Conservation (phyloP, 2,888 invertebrate genomes). For the Meta bourneti region DNA sequence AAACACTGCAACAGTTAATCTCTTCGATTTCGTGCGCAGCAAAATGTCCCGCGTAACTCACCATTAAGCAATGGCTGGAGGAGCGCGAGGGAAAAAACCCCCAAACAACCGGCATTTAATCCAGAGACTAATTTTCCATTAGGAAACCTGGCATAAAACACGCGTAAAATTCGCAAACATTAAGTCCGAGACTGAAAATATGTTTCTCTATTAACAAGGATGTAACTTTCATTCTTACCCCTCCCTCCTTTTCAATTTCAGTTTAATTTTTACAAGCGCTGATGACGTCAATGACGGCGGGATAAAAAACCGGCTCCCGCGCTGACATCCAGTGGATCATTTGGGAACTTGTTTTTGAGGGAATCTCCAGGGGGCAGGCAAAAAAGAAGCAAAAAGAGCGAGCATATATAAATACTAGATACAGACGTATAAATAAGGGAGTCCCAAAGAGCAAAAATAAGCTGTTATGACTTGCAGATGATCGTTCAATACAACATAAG, state of each 20-base stretch:
- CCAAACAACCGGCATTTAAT: constrained; percentile 62
- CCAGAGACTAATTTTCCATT: constrained; percentile 71
- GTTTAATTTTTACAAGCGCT: constrained; percentile 69
- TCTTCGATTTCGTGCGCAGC: constrained; percentile 53
- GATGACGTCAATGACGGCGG: constrained; percentile 28
- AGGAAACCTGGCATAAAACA: constrained; percentile 60
- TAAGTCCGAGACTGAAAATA: constrained; percentile 49
- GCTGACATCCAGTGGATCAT: constrained; percentile 46
- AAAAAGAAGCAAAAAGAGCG: neutral
- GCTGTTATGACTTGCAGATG: constrained; percentile 70
- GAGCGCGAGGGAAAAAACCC: constrained; percentile 1
- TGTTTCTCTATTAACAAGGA: constrained; percentile 70
- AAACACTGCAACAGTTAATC: constrained; percentile 65
- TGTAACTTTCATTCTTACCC: constrained; percentile 45
- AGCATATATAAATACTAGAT: constrained; percentile 24
- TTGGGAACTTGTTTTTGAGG: constrained; percentile 50
- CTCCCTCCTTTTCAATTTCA: constrained; percentile 14
- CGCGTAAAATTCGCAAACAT: constrained; percentile 62
- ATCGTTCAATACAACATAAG: constrained; percentile 68
- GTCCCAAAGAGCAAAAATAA: constrained; percentile 31
- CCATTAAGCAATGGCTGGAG: constrained; percentile 34
- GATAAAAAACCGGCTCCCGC: neutral
- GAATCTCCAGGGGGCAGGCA: constrained; percentile 11
- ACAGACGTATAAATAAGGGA: constrained; percentile 62
- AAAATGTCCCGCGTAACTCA: constrained; percentile 37